Evolutionary conservation across 2,113 vertebrate species (phyloP).

Genomic region (Colossoma macropomum): DNA sequence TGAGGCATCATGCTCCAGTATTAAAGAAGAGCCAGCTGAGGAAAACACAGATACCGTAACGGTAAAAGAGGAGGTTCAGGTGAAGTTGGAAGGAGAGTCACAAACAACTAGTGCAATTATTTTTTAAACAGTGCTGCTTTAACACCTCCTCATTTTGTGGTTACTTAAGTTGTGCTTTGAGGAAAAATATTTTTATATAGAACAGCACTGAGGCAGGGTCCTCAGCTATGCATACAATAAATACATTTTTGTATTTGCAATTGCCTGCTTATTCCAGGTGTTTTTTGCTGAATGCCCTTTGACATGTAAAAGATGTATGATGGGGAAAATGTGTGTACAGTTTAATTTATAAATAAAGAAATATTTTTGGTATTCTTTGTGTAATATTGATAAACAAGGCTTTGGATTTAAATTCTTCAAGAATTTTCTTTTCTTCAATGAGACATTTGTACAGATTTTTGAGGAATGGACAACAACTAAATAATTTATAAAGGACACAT

Average conservation of each 20-base stretch:
- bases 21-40: constrained; percentile 85
- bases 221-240: constrained; percentile 83
- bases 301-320: constrained; percentile 70
- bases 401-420: constrained; percentile 42
- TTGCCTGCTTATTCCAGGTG: constrained; percentile 88
- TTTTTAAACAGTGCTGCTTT: constrained; percentile 72
- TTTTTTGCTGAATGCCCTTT: constrained; percentile 82
- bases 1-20: constrained; percentile 73
- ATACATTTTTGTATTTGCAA: constrained; percentile 99
- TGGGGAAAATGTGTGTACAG: constrained; percentile 77
- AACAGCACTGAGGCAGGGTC: constrained; percentile 81
- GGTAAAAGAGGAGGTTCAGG: constrained; percentile 58
- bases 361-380: constrained; percentile 98
- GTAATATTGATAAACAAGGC: constrained; percentile 87
- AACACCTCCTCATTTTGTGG: constrained; percentile 65
- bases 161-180: constrained; percentile 54
- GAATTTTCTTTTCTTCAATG: constrained; percentile 27
- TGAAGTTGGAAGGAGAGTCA: constrained; percentile 58
- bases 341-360: constrained; percentile 98
- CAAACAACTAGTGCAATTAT: constrained; percentile 57
- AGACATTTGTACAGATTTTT: constrained; percentile 41
- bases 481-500: constrained; percentile 1
- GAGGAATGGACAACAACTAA: constrained; percentile 14
- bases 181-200: constrained; percentile 82
- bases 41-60: constrained; percentile 76